phyloP scores from a whole-genome alignment of 2,113 vertebrate species.

The Hippocampus comes region DNA sequence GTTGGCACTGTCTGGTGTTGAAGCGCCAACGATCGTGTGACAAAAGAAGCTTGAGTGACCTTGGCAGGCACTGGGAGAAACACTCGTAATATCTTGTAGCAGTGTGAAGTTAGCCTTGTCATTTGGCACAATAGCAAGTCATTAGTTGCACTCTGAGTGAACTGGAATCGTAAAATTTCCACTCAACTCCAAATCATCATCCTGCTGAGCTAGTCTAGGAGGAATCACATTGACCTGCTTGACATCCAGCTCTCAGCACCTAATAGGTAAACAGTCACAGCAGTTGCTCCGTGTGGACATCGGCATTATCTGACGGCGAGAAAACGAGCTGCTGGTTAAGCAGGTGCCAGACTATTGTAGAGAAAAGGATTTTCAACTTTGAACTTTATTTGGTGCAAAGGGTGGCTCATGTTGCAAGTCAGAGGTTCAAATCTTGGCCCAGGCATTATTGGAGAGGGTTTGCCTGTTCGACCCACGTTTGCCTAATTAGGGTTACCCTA shows the following conservation, averaged over 20 bases:
- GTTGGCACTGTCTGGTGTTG: neutral
- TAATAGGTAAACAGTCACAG: neutral
- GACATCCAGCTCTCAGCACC: slow-evolving; percentile 36
- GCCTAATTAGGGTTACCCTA: too few species aligned
- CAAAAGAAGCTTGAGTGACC: neutral
- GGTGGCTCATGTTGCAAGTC: too few species aligned
- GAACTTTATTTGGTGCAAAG: too few species aligned
- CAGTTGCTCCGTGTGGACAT: neutral
- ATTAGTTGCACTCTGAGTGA: neutral
- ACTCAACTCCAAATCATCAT: slow-evolving; percentile 20
- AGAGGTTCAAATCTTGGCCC: neutral
- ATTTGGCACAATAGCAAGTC: neutral
- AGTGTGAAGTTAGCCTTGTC: neutral
- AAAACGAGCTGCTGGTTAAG: neutral
- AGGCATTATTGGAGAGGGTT: too few species aligned
- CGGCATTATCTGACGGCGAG: neutral
- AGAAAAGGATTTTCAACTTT: too few species aligned
- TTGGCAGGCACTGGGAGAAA: neutral
- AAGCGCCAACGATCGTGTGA: neutral
- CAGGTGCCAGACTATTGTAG: neutral
- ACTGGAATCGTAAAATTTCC: neutral
- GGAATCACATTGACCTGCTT: slow-evolving; percentile 33
- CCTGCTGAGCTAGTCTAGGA: slow-evolving; percentile 17
- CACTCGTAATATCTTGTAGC: neutral
- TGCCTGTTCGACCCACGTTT: too few species aligned